A percentile compares a stretch with the other conserved stretches of the same genome.
phyloP scores from a whole-genome alignment of 1,140 invertebrate genomes.

The Leucophenga varia region DNA sequence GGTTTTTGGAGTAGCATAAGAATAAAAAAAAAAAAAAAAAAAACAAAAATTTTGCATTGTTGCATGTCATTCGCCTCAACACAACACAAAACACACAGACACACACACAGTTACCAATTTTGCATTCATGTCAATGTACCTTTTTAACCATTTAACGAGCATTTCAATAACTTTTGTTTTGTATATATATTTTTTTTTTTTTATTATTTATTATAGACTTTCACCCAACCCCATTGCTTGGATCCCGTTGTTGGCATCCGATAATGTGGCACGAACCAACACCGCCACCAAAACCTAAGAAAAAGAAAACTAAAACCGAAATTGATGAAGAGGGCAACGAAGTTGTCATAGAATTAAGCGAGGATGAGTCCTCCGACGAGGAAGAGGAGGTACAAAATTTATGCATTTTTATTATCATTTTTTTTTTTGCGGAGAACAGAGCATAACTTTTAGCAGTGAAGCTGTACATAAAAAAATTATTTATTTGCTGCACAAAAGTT shows the following conservation, averaged over 20 bases:
- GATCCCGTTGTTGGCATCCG: conserved; percentile 55
- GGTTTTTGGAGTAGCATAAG: no score
- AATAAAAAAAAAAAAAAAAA: not conserved
- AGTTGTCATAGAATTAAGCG: conserved; percentile 53
- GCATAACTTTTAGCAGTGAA: not conserved
- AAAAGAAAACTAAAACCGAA: conserved; percentile 56
- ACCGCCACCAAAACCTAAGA: conserved; percentile 53
- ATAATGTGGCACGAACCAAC: conserved; percentile 55
- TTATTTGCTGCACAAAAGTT: no score
- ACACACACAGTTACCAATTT: no score
- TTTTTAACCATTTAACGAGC: no score
- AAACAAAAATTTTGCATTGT: not conserved
- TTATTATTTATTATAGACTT: conserved; percentile 50
- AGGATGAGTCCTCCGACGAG: conserved; percentile 54
- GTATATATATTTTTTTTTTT: conserved; percentile 19
- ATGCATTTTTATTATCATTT: conserved; percentile 7
- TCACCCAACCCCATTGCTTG: conserved; percentile 54
- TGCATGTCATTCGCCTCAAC: no score
- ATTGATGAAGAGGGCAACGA: conserved; percentile 53
- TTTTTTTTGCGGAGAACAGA: not conserved
- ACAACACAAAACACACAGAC: no score
- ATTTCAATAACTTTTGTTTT: not conserved
- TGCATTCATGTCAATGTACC: no score
- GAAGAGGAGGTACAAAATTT: conserved; percentile 45
- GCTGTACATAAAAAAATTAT: no score